These are phyloP conservation scores for Clusia tigrina DNA, from an alignment of 2,888 invertebrate species.

Conservation along the genomic window DNA sequence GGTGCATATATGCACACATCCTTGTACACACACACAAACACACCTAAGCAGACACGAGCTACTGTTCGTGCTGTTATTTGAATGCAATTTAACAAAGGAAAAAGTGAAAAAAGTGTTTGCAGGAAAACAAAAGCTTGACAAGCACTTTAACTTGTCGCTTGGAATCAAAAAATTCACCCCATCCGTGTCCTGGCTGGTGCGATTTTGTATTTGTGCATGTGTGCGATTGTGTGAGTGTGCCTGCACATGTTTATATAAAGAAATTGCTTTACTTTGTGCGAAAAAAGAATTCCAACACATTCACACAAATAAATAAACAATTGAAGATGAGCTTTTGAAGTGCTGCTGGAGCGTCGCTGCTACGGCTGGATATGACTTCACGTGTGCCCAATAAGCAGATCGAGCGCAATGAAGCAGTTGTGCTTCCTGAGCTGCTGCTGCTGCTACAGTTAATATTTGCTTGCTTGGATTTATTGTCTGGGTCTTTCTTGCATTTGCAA, in stretches of 20 bases:
- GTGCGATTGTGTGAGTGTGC: neutral
- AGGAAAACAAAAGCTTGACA: slow-evolving; percentile 49
- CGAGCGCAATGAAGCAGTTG: slow-evolving; percentile 25
- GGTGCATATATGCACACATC: slow-evolving; percentile 7
- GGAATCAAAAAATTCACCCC: neutral
- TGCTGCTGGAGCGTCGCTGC: slow-evolving; percentile 34
- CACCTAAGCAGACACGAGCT: slow-evolving; percentile 28
- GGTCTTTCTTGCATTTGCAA: slow-evolving; percentile 14
- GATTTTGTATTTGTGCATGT: neutral
- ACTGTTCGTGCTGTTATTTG: slow-evolving; percentile 41
- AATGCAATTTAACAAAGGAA: slow-evolving; percentile 36
- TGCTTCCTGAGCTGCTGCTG: neutral
- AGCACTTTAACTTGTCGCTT: slow-evolving; percentile 54
- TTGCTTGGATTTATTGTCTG: slow-evolving; percentile 25
- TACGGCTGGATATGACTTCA: neutral
- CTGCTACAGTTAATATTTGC: slow-evolving; percentile 27
- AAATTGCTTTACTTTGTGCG: slow-evolving; percentile 54
- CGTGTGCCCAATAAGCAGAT: slow-evolving; percentile 30
- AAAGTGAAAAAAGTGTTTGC: neutral
- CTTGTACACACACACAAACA: neutral
- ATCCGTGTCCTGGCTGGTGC: neutral
- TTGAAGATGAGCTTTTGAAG: slow-evolving; percentile 54
- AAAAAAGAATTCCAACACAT: slow-evolving; percentile 16
- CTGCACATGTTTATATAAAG: slow-evolving; percentile 58
- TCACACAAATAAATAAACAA: slow-evolving; percentile 55